Percentiles rank a stretch among this genome's conserved stretches.
These are phyloP conservation scores for Globodera ellingtonae DNA, from an alignment of 1,140 invertebrate species.

Conservation along the genomic window DNA sequence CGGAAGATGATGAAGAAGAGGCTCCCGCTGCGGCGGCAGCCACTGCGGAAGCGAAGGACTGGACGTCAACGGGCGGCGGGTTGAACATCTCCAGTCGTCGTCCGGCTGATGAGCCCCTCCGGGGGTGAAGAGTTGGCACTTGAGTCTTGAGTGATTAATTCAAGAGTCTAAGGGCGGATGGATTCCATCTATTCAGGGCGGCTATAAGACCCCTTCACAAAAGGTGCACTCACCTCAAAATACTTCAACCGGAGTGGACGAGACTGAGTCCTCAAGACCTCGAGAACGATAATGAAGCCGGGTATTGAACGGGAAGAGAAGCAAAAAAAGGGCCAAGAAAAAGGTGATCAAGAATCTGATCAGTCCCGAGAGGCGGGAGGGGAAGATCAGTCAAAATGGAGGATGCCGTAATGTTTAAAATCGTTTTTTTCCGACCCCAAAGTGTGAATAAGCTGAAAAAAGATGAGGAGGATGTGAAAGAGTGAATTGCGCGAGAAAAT, in stretches of 20 bases:
- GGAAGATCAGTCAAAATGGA: too few species aligned
- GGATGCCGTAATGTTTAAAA: too few species aligned
- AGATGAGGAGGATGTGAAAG: too few species aligned
- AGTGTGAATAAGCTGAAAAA: too few species aligned
- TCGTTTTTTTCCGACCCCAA: too few species aligned
- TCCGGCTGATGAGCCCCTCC: not conserved
- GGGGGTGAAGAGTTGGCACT: slow-evolving; percentile 9
- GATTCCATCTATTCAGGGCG: slow-evolving; percentile 1
- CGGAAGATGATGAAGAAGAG: not conserved
- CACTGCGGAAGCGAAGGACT: slow-evolving; percentile 2
- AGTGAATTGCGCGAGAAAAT: too few species aligned
- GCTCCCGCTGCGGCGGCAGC: slow-evolving; percentile 5
- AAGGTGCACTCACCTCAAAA: not conserved
- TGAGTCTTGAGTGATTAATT: slow-evolving; percentile 19
- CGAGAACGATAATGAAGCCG: not conserved
- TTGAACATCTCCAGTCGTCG: not conserved
- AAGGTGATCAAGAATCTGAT: not conserved
- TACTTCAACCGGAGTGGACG: not conserved
- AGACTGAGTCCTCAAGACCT: not conserved
- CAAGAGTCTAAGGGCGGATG: slow-evolving; percentile 6
- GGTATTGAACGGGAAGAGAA: not conserved
- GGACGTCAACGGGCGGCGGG: not conserved
- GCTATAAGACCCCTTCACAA: not conserved
- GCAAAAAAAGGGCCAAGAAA: not conserved
- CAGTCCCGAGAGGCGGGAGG: not conserved